Evolutionary conservation across 64 coral and sea anemone species (phyloP).

Genomic region (Pocillopora verrucosa): DNA sequence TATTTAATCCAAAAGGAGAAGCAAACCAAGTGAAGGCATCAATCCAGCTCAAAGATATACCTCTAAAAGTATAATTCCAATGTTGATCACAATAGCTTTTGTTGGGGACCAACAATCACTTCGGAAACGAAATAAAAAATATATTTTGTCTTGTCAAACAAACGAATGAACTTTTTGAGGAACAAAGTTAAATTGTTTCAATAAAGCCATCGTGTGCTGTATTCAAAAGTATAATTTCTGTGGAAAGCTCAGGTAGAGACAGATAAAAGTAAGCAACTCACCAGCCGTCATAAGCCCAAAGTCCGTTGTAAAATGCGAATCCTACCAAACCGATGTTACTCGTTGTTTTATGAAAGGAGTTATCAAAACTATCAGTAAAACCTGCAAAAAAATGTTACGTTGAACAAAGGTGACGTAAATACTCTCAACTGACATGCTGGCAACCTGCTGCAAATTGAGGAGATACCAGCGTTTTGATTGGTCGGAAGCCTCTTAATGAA

Average conservation of each 20-base stretch:
- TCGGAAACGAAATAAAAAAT: no score
- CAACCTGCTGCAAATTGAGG: neutral
- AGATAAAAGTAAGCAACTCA: conserved; percentile 1
- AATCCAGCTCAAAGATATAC: no score
- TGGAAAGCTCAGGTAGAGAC: neutral
- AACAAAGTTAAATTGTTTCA: no score
- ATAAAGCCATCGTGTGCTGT: neutral
- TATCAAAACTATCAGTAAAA: conserved; percentile 68
- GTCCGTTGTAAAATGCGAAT: conserved; percentile 83
- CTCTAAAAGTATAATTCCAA: no score
- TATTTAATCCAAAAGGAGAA: no score
- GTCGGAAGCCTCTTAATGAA: no score
- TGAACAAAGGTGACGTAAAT: neutral
- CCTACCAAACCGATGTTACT: conserved; percentile 64
- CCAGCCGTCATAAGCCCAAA: conserved; percentile 93
- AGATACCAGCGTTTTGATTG: neutral
- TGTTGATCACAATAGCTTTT: no score
- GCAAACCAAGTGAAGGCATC: no score
- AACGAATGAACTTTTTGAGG: no score
- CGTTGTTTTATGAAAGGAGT: conserved; percentile 53
- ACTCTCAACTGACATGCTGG: neutral
- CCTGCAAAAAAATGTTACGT: conserved; percentile 38
- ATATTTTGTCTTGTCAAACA: no score
- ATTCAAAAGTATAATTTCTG: neutral
- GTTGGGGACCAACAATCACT: no score